Evolutionary conservation across 2,797 vertebrate species (phyloP).

Genomic region (Phalloptychus januarius): DNA sequence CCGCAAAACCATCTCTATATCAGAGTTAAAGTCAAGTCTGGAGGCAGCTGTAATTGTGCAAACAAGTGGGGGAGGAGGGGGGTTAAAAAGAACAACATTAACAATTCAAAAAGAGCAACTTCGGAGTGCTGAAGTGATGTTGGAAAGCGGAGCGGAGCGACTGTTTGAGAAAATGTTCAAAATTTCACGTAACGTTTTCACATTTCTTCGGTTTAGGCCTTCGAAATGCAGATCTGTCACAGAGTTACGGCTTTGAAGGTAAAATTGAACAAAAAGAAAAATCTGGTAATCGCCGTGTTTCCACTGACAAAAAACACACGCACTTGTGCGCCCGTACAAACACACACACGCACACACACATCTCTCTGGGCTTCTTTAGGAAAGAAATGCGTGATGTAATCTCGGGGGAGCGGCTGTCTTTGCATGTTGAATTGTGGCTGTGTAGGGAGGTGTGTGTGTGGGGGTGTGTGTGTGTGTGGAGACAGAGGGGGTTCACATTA

Average conservation of each 20-base stretch:
- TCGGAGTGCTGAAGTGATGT: neutral
- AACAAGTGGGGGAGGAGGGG: neutral
- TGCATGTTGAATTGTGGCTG: constrained; percentile 65
- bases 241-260: neutral
- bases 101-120: neutral
- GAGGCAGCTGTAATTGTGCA: constrained; percentile 13
- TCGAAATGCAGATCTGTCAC: neutral
- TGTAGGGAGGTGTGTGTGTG: constrained; percentile 10
- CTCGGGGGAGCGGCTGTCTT: constrained; percentile 65
- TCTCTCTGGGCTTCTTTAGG: constrained; percentile 61
- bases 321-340: constrained; percentile 20
- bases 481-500: constrained; percentile 33
- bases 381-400: constrained; percentile 73
- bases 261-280: neutral
- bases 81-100: neutral
- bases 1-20: constrained; percentile 46
- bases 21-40: constrained; percentile 41
- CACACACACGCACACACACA: constrained; percentile 44
- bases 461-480: neutral
- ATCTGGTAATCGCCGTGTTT: constrained; percentile 53
- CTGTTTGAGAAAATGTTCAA: too few species aligned
- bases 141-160: neutral
- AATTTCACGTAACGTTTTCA: too few species aligned
- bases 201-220: neutral
- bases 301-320: constrained; percentile 13